Base-by-base conservation (phyloP, 1,140 invertebrate species). In the Lepidotrigona ventralis region DNA sequence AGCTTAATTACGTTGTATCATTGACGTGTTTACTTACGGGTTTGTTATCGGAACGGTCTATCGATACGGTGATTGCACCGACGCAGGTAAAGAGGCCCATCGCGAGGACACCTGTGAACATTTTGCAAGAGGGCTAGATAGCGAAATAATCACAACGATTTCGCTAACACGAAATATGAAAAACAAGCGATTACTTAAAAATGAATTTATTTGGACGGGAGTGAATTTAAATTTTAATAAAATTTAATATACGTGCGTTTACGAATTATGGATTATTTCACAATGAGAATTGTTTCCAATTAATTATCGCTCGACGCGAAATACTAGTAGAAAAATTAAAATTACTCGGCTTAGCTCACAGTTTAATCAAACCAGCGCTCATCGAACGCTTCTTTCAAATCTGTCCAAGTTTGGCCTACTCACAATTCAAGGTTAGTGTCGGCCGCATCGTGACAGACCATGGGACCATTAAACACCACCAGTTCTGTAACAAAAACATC, bases 41-140 rank as follows among this genome's bases (percentile, higher is more conserved):
- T 89, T 91, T 91, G 74, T 91, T 85, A 81, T 93, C 92, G 21
- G 92, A 89, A 71, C 92, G 91, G 80, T 93, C 92, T 75, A 93
- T 90, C 68, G 92, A 91, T 29, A 93, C 90, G 53, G 92, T 93
- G 74, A 93, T 93, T 66, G 91, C 92, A 51, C 89, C 87, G 58
- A 76, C 75, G 39, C 39, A 77, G 79, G 84, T 89, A 51, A 91
- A 87, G 73, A 91, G 73, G 86, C 91, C 88, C 80, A 90, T 84
- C 46, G 86, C 86, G 64, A 92, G 78, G 84, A 90, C 84, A 90
- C 86, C 92, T 93, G 69, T 71, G 51, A 60, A 19, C 21, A 46
- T 79, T 63, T 5, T 19, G 29, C 75, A 8, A 0, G 39, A 46
- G 39, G 6, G 39, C 39, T 46, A 46, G 39, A 33, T 46, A 11